Conservation (phyloP, 2,888 invertebrate genomes). For the Cinara cedri region DNA sequence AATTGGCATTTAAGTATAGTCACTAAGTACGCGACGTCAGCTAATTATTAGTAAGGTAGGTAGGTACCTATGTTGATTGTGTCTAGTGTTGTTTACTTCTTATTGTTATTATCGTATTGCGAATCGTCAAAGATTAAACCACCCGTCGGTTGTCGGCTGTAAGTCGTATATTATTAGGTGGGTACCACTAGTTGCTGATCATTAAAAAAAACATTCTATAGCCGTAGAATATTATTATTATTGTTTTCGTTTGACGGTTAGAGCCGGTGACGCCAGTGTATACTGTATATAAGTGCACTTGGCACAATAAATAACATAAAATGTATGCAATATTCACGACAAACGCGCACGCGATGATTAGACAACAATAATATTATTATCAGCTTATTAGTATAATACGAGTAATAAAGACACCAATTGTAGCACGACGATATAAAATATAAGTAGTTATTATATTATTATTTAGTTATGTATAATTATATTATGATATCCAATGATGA, state of each 20-base stretch:
- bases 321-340: conserved; percentile 24
- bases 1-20: too few species aligned
- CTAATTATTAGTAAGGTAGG: too few species aligned
- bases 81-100: too few species aligned
- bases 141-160: conserved; percentile 11
- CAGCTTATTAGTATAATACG: neutral
- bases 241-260: neutral
- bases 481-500: neutral
- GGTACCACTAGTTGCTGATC: neutral
- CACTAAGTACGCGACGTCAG: too few species aligned
- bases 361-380: conserved; percentile 16
- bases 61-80: too few species aligned
- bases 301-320: neutral
- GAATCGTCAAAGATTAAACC: neutral
- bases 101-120: too few species aligned
- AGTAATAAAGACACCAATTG: conserved; percentile 16
- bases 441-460: neutral
- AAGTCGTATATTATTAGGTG: too few species aligned
- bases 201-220: neutral
- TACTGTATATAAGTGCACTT: neutral
- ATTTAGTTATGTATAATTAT: neutral
- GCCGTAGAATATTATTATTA: neutral
- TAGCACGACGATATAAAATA: neutral
- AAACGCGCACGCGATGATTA: conserved; percentile 42
- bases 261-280: neutral